A percentile compares a stretch with the other conserved stretches of the same genome.
Evolutionary conservation across 2,113 vertebrate genomes (phyloP).

Genomic region (Cyanoderma ruficeps): DNA sequence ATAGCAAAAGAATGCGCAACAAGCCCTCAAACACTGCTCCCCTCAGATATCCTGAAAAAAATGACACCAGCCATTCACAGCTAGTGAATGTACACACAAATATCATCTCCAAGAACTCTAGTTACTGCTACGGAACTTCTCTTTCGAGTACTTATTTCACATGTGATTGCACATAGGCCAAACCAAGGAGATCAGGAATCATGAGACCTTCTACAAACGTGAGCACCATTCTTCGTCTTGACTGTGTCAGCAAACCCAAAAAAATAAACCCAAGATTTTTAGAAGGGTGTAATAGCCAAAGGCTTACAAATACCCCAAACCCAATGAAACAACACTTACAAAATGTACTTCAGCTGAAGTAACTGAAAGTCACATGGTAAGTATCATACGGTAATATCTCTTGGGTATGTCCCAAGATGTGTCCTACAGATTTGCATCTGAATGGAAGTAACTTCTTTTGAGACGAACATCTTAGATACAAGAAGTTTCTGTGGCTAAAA

Average conservation of each 20-base stretch:
- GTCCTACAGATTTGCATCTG: background rate
- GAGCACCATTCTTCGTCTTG: background rate
- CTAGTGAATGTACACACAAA: background rate
- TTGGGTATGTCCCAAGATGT: background rate
- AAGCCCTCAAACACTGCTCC: background rate
- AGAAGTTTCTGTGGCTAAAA: background rate
- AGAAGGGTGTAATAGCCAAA: rapidly evolving
- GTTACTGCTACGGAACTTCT: background rate
- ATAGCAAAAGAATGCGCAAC: background rate
- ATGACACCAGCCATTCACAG: background rate
- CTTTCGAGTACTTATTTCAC: background rate
- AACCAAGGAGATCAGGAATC: background rate
- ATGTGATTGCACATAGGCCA: background rate
- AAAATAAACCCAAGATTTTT: background rate
- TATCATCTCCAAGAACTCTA: background rate
- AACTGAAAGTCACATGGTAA: background rate
- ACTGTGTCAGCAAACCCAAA: background rate
- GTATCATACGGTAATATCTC: background rate
- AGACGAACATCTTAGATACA: background rate
- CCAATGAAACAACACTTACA: background rate
- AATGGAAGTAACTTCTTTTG: background rate
- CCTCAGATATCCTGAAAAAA: background rate
- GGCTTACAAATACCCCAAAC: background rate
- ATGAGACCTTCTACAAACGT: background rate
- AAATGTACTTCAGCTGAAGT: background rate